Conservation (phyloP, 1,140 invertebrate genomes). For the Hyles vespertilio region DNA sequence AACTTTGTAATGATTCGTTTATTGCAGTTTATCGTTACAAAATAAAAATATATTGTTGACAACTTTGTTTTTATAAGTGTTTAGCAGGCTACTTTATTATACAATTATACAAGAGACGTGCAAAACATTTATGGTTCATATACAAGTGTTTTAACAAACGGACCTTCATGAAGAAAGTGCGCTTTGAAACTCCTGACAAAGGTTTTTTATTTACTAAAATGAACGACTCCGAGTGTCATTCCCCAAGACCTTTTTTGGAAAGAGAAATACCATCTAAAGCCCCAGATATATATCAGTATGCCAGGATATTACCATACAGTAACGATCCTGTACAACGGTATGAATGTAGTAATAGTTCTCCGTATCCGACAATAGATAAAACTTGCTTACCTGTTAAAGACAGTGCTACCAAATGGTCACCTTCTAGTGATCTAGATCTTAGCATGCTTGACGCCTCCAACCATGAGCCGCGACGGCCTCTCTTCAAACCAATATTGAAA, state of each 20-base stretch:
- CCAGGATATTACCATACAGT: conserved; percentile 32
- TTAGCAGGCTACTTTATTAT: too few species aligned
- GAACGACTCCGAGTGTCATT: conserved; percentile 55
- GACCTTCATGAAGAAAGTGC: conserved; percentile 62
- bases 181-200: conserved; percentile 51
- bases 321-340: conserved; percentile 47
- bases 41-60: too few species aligned
- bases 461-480: conserved; percentile 24
- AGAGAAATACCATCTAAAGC: conserved; percentile 28
- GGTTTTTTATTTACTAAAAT: conserved; percentile 27
- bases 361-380: conserved; percentile 46
- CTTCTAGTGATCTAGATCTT: conserved; percentile 57
- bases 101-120: too few species aligned
- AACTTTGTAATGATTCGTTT: neutral
- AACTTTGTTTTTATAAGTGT: too few species aligned
- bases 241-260: conserved; percentile 53
- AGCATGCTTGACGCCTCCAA: conserved; percentile 51
- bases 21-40: neutral
- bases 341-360: conserved; percentile 49
- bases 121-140: too few species aligned
- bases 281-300: conserved; percentile 18
- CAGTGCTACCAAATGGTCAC: conserved; percentile 26
- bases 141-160: too few species aligned
- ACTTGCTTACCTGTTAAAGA: conserved; percentile 27
- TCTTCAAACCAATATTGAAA: conserved; percentile 16